Percentiles rank a stretch among this genome's conserved stretches.
Conservation (phyloP, 2,113 vertebrate genomes). For the Chiloscyllium plagiosum region DNA sequence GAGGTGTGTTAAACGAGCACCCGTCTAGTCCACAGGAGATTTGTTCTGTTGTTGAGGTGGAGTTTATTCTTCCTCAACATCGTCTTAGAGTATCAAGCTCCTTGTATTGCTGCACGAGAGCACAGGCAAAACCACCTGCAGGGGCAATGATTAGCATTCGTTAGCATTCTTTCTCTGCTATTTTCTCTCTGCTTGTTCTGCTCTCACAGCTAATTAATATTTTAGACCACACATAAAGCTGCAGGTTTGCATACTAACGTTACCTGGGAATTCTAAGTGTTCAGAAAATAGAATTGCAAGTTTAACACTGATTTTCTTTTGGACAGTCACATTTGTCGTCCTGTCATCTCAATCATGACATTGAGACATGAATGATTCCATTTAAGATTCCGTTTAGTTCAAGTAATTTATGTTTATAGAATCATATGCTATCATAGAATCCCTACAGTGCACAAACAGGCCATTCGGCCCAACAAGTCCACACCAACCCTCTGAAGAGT, state of each 20-base stretch:
- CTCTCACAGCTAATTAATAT: constrained; percentile 32
- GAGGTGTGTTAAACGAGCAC: constrained; percentile 67
- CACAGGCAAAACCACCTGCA: constrained; percentile 39
- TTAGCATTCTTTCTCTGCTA: constrained; percentile 44
- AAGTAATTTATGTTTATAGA: neutral
- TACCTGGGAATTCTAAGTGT: neutral
- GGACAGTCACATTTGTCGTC: neutral
- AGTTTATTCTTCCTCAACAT: constrained; percentile 38
- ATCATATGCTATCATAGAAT: too few species aligned
- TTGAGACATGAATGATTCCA: neutral
- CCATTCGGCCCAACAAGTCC: too few species aligned
- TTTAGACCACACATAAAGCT: constrained; percentile 26
- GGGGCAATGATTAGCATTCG: constrained; percentile 40
- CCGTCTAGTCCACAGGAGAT: constrained; percentile 62
- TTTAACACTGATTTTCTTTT: neutral
- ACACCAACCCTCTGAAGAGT: too few species aligned
- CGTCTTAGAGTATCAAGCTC: constrained; percentile 43
- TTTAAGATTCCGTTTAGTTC: neutral
- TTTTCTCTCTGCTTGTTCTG: constrained; percentile 38
- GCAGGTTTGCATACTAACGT: constrained; percentile 25
- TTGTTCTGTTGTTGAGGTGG: constrained; percentile 48
- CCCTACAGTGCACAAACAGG: too few species aligned
- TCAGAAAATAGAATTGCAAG: neutral
- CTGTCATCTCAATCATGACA: neutral
- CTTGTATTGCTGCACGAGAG: constrained; percentile 27